These are phyloP conservation scores for Thamnophis elegans DNA, from an alignment of 2,797 vertebrate genomes.

Conservation along the genomic window DNA sequence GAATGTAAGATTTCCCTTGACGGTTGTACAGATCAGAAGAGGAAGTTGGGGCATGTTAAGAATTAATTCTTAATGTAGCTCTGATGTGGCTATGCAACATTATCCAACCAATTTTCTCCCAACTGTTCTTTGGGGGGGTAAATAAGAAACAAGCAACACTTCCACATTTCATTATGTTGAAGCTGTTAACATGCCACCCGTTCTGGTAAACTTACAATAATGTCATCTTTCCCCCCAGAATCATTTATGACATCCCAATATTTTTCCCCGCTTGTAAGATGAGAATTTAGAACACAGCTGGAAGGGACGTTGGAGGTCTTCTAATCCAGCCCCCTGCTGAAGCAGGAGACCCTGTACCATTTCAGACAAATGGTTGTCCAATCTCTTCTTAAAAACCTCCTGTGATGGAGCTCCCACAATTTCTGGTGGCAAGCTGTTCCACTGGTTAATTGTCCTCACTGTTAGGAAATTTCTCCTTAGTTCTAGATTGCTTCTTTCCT, in stretches of 20 bases:
- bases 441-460: no score
- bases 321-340: no score
- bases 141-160: neutral
- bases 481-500: no score
- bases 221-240: neutral
- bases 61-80: neutral
- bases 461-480: no score
- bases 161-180: neutral
- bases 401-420: no score
- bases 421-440: no score
- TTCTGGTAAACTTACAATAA: neutral
- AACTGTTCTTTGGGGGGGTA: neutral
- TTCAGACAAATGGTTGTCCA: no score
- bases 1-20: neutral
- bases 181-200: neutral
- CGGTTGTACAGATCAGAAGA: neutral
- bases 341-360: no score
- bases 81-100: neutral
- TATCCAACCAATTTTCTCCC: neutral
- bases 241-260: neutral
- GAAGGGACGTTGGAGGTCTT: no score
- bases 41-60: neutral
- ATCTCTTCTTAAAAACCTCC: no score
- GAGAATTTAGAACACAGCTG: neutral
- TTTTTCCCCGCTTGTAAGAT: neutral